phyloP scores from a whole-genome alignment of 1,140 invertebrate species.

The Diabrotica virgifera region DNA sequence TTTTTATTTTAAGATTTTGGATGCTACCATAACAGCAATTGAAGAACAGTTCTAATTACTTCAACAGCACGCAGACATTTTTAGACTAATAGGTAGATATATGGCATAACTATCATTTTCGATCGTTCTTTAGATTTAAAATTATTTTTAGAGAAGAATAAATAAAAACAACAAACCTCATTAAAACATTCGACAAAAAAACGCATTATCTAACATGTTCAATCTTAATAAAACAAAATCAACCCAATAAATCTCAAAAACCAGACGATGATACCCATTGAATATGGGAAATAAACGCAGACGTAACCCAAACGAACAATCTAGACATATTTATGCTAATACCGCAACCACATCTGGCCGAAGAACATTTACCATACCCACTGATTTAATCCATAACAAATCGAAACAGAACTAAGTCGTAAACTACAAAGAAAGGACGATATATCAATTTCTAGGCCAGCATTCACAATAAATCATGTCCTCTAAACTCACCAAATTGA shows the following conservation, averaged over 20 bases:
- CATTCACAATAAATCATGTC: conserved; percentile 33
- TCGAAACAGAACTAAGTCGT: conserved; percentile 28
- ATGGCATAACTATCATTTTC: too few relatives aligned
- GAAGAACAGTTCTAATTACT: too few relatives aligned
- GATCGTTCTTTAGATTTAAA: too few relatives aligned
- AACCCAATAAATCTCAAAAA: neutral
- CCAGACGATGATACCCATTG: conserved; percentile 13
- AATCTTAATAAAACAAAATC: neutral
- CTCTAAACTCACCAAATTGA: conserved; percentile 34
- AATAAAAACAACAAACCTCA: too few relatives aligned
- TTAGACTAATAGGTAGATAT: too few relatives aligned
- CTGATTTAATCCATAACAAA: conserved; percentile 32
- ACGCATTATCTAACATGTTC: neutral
- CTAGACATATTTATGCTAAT: conserved; percentile 24
- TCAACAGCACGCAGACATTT: too few relatives aligned
- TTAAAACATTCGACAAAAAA: too few relatives aligned
- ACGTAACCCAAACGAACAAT: conserved; percentile 19
- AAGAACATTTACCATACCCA: conserved; percentile 17
- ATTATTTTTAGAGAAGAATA: too few relatives aligned
- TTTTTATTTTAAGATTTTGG: too few relatives aligned
- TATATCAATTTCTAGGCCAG: conserved; percentile 30
- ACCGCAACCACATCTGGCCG: conserved; percentile 15
- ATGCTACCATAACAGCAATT: too few relatives aligned
- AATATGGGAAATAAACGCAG: conserved; percentile 20
- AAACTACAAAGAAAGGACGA: conserved; percentile 29